Base-by-base conservation (phyloP, 1,140 invertebrate species). In the Drosophila auraria region DNA sequence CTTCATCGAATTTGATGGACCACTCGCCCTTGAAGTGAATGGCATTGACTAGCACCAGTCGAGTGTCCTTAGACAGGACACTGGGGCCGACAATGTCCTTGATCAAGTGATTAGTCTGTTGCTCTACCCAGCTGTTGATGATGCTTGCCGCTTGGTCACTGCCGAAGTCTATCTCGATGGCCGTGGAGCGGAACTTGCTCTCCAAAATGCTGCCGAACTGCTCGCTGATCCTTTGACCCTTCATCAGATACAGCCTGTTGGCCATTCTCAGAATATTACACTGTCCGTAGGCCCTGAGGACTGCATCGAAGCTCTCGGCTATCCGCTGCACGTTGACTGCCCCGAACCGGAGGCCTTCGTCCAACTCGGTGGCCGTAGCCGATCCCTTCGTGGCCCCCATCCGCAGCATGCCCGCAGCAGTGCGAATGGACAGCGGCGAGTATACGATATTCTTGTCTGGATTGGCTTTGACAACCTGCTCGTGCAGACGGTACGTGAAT, bases 1-100 rank as follows among this genome's bases (percentile, higher is more conserved):
- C 53, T 27, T 62, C 30, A 30, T 94, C 68, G 74, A 95, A 95
- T 40, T 71, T 74, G 45, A 92, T n/a, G 23, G 76, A 40, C 94
- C 94, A 95, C n/a, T 68, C 58, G 12, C 93, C 96, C 93, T 97
- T 97, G 92, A 98, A 98, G 90, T 98, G 97, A 56, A 98, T 94
- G 9, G 97, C 97, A 93, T 98, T 98, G 9, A 97, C 93, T 0
- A 98, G 93, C 4, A 98, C 94, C 8, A 97, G 71, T 64, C 93
- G 94, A 80, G 95, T 95, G 25, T 93, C 70, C 3, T 78, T 51
- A 64, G 94, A 80, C 1, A 97, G 91, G 66, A 91, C 92, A 78
- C 93, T 94, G 75, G 92, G 61, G 23, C 92, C 80, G n/a, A 97
- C 92, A 11, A 97, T 83, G 83, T 97, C 91, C 77, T 94, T 95